Percentiles rank a stretch among this genome's conserved stretches.
Evolutionary conservation across 2,797 vertebrate species (phyloP).

Genomic region (Clarias laeviceps): DNA sequence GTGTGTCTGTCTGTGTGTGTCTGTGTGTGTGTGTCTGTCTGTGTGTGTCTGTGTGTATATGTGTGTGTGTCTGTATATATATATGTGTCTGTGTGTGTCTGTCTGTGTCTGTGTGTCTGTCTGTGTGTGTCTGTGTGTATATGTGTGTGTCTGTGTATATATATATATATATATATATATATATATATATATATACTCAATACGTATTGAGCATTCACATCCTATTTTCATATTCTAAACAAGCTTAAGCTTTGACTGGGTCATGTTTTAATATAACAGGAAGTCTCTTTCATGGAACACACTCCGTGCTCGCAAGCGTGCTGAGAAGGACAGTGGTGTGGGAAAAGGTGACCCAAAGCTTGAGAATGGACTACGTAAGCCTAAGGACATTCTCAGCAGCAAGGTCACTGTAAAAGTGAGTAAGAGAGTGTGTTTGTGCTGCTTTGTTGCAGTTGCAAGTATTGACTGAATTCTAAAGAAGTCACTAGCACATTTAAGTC

Average conservation of each 20-base stretch:
- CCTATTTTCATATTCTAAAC: conserved; percentile 48
- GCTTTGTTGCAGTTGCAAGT: conserved; percentile 18
- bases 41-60: neutral
- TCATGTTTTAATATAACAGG: conserved; percentile 93
- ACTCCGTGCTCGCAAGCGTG: conserved; percentile 96
- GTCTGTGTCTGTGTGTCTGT: too few relatives aligned
- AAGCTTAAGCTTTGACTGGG: conserved; percentile 77
- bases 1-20: too few relatives aligned
- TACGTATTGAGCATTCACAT: neutral
- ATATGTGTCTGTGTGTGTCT: too few relatives aligned
- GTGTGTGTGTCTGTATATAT: too few relatives aligned
- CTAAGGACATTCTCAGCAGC: conserved; percentile 89
- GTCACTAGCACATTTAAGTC: neutral
- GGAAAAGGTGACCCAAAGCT: conserved; percentile 81
- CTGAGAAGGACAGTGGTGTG: conserved; percentile 84
- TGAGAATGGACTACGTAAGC: conserved; percentile 84
- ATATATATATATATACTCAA: too few relatives aligned
- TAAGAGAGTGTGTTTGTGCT: conserved; percentile 70
- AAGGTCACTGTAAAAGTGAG: conserved; percentile 92
- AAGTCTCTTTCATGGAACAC: conserved; percentile 99
- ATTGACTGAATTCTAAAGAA: conserved; percentile 15
- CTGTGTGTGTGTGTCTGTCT: too few relatives aligned
- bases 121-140: too few relatives aligned
- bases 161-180: too few relatives aligned
- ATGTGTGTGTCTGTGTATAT: too few relatives aligned